phyloP scores from a whole-genome alignment of 1,140 invertebrate genomes.

The Caligus rogercresseyi region DNA sequence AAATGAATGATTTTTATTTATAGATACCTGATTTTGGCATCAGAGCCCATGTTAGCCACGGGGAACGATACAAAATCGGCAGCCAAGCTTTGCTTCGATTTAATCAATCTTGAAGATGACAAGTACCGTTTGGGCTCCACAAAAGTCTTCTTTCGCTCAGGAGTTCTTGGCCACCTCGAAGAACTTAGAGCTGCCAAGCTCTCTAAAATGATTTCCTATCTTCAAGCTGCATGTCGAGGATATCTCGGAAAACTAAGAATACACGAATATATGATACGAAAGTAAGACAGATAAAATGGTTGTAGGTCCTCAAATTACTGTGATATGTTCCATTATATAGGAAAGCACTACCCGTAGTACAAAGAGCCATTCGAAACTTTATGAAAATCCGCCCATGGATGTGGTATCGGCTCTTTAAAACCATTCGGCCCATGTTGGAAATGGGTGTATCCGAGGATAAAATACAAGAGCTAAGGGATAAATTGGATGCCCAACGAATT shows the following conservation, averaged over 20 bases:
- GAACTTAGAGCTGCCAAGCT: constrained; percentile 98
- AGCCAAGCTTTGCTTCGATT: constrained; percentile 34
- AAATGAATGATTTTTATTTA: background rate
- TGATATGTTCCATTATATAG: too few species aligned
- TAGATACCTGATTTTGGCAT: constrained; percentile 39
- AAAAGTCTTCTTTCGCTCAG: constrained; percentile 83
- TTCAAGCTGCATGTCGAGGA: constrained; percentile 84
- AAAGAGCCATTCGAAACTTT: constrained; percentile 96
- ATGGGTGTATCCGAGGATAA: constrained; percentile 94
- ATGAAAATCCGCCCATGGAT: constrained; percentile 92
- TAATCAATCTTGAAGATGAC: constrained; percentile 35
- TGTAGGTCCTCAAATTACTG: too few species aligned
- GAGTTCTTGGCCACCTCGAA: constrained; percentile 98
- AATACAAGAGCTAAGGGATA: constrained; percentile 34
- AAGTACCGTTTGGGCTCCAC: constrained; percentile 36
- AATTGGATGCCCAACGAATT: constrained; percentile 44
- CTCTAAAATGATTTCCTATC: constrained; percentile 91
- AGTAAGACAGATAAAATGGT: too few species aligned
- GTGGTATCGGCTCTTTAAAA: constrained; percentile 98
- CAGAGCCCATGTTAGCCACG: constrained; percentile 32
- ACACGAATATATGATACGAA: background rate
- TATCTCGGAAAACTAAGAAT: constrained; percentile 33
- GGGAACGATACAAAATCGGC: constrained; percentile 36
- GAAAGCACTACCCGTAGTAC: constrained; percentile 71
- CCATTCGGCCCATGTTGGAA: constrained; percentile 94